Evolutionary conservation across 2,113 vertebrate species (phyloP), one percentile per base, ranked within the genome.

Genomic region (Pseudolaguvia tuberculata): DNA sequence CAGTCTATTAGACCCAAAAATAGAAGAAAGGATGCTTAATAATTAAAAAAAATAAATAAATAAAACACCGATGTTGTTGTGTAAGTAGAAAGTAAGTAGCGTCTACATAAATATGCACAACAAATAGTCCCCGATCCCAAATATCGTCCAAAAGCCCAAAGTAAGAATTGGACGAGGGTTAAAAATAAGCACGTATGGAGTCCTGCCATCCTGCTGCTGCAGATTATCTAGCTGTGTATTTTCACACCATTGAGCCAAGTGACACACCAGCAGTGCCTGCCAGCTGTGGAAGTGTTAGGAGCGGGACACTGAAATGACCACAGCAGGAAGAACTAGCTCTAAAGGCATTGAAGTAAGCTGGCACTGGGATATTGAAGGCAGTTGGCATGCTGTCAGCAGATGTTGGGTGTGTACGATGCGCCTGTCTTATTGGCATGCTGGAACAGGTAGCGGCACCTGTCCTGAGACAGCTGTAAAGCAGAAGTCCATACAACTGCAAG

Each of bases 391-490:
- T 89, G 95, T 94, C 95, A 97, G 91, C 90, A 85, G 83, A 69
- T 88, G 89, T 53, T 86, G 92, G 91, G 93, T 92, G 84, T 92
- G 90, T 89, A 82, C 83, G 79, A 86, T 84, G 87, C 89, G 91
- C 91, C 87, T 88, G 85, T 91, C 93, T 95, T 91, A 94, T 96
- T 96, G 97, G 93, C 88, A 97, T 97, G 92, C 95, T 89, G 89
- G 89, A 93, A 87, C 91, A 94, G 92, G 92, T 92, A 89, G 89
- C 85, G 80, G 17, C 85, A 91, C 91, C 86, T 92, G 94, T 92
- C 94, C 91, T 61, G 93, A 94, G 95, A 93, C 96, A 99, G 96
- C 93, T 98, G 97, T 92, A 94, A 93, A 92, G 85, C 95, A 97
- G 91, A 91, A 91, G 94, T 93, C 95, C 97, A 92, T 96, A 91